Base-by-base conservation (phyloP, 2,888 invertebrate species). In the Stenoptilia bipunctidactyla region DNA sequence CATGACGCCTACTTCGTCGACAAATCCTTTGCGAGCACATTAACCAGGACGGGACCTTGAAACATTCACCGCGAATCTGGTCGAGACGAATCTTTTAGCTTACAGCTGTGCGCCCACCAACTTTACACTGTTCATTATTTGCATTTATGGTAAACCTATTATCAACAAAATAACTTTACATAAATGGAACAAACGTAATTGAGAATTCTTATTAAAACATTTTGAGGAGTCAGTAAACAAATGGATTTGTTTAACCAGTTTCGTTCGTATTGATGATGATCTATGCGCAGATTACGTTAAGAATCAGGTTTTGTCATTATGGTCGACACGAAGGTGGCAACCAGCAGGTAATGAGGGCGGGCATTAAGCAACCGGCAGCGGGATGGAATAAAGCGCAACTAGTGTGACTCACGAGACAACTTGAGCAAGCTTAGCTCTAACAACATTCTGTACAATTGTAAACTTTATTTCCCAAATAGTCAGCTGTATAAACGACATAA, bases 31-130 rank as follows among this genome's bases (percentile, higher is more conserved):
- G 63, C 68, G 64, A 66, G 66, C 63, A 55, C 56, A 58, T 58
- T 63, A 79, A 77, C 65, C 76, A 68, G 77, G 75, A 75, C 74
- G 66, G 62, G 74, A 74, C 82, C 83, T 82, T 82, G 82, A 76
- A 74, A 79, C 82, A 79, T 77, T 80, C 80, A 74, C 79, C 58
- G 55, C 56, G 66, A 75, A 65, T 65, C 66, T 66, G 14, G 74
- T 76, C 68, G 69, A 76, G 74, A 72, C 72, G 68, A 75, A 77
- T 75, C 76, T 75, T 62, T 64, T 55, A 63, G 64, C 66, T 60
- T 65, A 61, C 55, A 59, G 61, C 60, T 49, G 52, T 55, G 60
- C 77, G 74, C 79, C 76, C 75, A 79, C 79, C 63, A 66, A 61
- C 52, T 51, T 53, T 56, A 57, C 52, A 52, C 47, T 54, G 52